A percentile compares a stretch with the other conserved stretches of the same genome.
Evolutionary conservation across 2,113 vertebrate species (phyloP).

Genomic region (Spheniscus mendiculus): DNA sequence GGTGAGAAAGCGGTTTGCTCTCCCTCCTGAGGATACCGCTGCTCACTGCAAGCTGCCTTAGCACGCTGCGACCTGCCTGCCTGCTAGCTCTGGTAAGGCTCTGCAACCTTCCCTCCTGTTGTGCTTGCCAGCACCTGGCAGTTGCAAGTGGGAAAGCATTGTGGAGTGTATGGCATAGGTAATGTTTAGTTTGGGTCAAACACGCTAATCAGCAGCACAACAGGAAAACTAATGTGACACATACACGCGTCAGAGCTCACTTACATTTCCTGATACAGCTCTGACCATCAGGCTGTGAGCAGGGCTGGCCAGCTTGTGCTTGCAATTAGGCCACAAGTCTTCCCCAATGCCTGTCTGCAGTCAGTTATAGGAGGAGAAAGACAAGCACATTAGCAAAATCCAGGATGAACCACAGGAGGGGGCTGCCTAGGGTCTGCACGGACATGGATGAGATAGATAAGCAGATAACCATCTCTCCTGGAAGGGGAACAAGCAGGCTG

Average conservation of each 20-base stretch:
- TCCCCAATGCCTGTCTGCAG: background rate
- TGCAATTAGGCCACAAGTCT: background rate
- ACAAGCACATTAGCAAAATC: background rate
- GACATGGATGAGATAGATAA: background rate
- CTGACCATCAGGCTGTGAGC: background rate
- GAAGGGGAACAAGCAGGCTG: background rate
- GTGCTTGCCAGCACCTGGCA: background rate
- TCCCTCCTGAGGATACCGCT: constrained; percentile 3
- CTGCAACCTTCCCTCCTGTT: background rate
- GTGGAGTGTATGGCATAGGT: constrained; percentile 58
- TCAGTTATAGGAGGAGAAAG: background rate
- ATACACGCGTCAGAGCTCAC: constrained; percentile 24
- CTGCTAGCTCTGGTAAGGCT: background rate
- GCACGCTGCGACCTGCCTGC: background rate
- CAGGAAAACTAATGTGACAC: constrained; percentile 66
- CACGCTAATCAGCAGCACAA: constrained; percentile 60
- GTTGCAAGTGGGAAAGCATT: background rate
- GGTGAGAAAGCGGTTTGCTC: background rate
- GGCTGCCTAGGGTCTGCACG: background rate
- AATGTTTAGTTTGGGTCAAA: constrained; percentile 77
- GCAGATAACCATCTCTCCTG: fast-evolving
- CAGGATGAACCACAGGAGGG: background rate
- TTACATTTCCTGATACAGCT: background rate
- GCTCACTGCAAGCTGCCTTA: background rate
- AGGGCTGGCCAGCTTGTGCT: background rate